These are phyloP conservation scores for Bryconaethiops microstoma DNA, from an alignment of 2,797 vertebrate genomes.

Conservation along the genomic window DNA sequence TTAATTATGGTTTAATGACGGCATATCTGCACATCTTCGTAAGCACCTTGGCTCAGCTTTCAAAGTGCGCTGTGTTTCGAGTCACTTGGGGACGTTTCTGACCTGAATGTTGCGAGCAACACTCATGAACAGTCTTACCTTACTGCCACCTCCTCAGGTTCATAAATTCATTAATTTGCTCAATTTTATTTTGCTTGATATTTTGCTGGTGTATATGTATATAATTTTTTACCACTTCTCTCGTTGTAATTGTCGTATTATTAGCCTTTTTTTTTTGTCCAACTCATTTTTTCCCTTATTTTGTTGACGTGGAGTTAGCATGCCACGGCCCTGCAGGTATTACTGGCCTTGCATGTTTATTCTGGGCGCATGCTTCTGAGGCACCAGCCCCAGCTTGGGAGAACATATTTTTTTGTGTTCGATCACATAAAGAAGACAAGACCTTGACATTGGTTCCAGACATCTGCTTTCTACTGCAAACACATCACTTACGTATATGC, in stretches of 20 bases:
- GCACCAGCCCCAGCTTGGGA: slow-evolving; percentile 13
- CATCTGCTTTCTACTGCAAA: background rate
- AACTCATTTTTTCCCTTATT: background rate
- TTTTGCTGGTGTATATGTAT: no score
- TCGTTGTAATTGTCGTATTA: background rate
- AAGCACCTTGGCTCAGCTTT: slow-evolving; percentile 10
- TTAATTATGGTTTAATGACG: slow-evolving; percentile 60
- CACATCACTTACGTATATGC: background rate
- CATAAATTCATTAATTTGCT: background rate
- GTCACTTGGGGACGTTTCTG: background rate
- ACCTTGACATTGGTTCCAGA: slow-evolving; percentile 58
- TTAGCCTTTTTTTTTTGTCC: background rate
- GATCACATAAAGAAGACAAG: slow-evolving; percentile 65
- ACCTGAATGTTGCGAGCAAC: background rate
- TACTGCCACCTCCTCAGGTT: background rate
- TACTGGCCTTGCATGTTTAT: slow-evolving; percentile 52
- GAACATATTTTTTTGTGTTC: slow-evolving; percentile 45
- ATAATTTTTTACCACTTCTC: background rate
- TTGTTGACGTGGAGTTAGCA: background rate
- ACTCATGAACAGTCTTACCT: background rate
- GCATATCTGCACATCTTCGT: slow-evolving; percentile 37
- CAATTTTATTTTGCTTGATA: background rate
- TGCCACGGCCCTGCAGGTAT: background rate
- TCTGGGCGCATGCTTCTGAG: slow-evolving; percentile 54
- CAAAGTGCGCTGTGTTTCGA: background rate